Base-by-base conservation (phyloP, 2,113 vertebrate species). In the Corythaixoides concolor region DNA sequence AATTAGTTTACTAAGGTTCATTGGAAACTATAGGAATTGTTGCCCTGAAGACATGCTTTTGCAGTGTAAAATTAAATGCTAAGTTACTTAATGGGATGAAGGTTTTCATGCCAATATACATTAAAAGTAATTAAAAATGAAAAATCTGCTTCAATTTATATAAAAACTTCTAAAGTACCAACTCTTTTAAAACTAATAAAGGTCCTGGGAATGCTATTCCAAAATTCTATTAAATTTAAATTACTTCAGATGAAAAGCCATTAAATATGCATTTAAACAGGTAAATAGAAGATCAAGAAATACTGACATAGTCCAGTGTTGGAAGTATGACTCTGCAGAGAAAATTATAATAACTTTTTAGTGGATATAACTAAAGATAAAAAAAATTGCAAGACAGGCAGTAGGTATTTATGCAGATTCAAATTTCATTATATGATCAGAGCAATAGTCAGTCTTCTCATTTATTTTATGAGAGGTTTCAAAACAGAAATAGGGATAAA, bases 1-100 rank as follows among this genome's bases (percentile, higher is more conserved):
- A 98, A 98, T 98, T 98, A 98, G 98, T 98, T 97, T 98, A 98
- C 98, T 98, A 97, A 98, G 97, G 93, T 98, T 98, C 97, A 97
- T 95, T 95, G 92, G 62, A 89, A 96, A 96, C 4, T 5, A 95
- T 96, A 96, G 89, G 95, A 98, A 94, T 97, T 96, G 87, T 97
- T 98, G 94, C 95, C 94, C 95, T 55, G n/a, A 97, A 98, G 93
- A 45, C 90, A 95, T 93, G 58, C 53, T 96, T 96, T 96, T 93
- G 77, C 62, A 90, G 17, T 94, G 33, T 78, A 94, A 98, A 97
- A 98, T 97, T 96, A 93, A 88, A 82, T 67, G 37, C 53, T 27
- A 82, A 92, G 80, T 91, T 96, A 83, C 30, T 73, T 96, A 97
- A 92, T 96, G 72, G 70, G 81, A 97, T 0, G 13, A 66, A 95